A percentile compares a stretch with the other conserved stretches of the same genome.
Conservation (phyloP, 1,140 invertebrate genomes). For the Metopolophium dirhodum region DNA sequence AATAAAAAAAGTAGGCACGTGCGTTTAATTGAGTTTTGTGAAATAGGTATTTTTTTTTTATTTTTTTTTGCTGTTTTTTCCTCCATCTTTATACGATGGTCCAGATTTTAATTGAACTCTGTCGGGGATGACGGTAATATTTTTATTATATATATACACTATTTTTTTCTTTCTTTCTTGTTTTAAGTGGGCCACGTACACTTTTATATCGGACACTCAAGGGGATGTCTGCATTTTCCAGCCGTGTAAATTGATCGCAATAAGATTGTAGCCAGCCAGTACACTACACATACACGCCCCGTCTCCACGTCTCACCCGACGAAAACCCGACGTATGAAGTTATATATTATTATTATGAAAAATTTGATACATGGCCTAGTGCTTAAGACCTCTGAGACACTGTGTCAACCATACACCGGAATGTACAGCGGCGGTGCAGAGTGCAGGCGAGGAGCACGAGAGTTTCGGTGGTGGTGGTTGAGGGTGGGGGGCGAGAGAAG, state of each 20-base stretch:
- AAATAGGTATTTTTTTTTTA: not conserved
- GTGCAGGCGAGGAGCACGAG: not conserved
- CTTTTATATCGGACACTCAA: conserved; percentile 10
- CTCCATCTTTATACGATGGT: not conserved
- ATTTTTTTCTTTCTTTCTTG: not conserved
- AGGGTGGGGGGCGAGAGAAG: not conserved
- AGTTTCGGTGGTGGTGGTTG: not conserved
- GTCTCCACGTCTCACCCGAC: not conserved
- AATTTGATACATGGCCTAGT: conserved; percentile 51
- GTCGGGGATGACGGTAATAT: not conserved
- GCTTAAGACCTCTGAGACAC: conserved; percentile 45
- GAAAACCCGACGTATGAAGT: conserved; percentile 29
- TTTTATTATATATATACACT: not conserved
- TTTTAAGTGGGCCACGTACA: not conserved
- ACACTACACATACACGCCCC: not conserved
- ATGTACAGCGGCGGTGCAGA: not conserved
- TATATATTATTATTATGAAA: conserved; percentile 54
- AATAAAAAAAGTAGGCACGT: conserved; percentile 8
- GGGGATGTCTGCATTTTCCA: conserved; percentile 11
- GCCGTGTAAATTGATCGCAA: conserved; percentile 43
- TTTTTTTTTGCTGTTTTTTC: not conserved
- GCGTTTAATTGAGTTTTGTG: not conserved
- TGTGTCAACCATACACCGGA: not conserved
- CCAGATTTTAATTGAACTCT: not conserved
- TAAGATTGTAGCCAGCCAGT: not conserved